Evolutionary conservation across 2,888 invertebrate species (phyloP).

Genomic region (Drosophila anomalata): DNA sequence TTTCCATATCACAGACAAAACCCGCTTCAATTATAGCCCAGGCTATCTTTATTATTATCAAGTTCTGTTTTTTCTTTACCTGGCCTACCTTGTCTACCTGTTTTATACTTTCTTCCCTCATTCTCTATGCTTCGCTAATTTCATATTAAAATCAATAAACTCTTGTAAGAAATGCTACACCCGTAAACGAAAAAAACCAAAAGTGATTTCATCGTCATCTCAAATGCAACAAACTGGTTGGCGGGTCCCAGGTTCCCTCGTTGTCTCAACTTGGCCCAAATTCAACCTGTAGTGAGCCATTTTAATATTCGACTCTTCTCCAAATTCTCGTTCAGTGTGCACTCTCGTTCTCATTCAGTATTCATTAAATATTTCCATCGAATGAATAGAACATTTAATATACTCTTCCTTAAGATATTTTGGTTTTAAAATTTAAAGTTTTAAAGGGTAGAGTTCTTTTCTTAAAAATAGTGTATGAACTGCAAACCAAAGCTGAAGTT

Average conservation of each 20-base stretch:
- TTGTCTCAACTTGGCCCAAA: constrained; percentile 12
- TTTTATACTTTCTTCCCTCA: constrained; percentile 3
- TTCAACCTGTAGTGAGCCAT: constrained; percentile 31
- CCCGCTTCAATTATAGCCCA: constrained; percentile 24
- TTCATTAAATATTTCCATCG: constrained; percentile 72
- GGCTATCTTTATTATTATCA: constrained; percentile 25
- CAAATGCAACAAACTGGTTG: constrained; percentile 54
- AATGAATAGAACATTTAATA: constrained; percentile 53
- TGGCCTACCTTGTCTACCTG: neutral
- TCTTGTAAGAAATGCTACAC: constrained; percentile 12
- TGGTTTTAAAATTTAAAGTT: constrained; percentile 1
- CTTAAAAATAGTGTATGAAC: too few relatives aligned
- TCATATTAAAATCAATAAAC: constrained; percentile 49
- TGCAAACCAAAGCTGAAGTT: too few relatives aligned
- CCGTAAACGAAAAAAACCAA: constrained; percentile 11
- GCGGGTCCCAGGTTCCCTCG: neutral
- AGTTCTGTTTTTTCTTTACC: constrained; percentile 2
- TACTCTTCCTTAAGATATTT: constrained; percentile 6
- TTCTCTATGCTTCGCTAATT: constrained; percentile 36
- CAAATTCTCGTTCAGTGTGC: constrained; percentile 35
- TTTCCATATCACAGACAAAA: constrained; percentile 21
- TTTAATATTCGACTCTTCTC: constrained; percentile 31
- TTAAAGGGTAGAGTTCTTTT: too few relatives aligned
- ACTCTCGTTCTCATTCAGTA: constrained; percentile 52
- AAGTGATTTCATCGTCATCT: constrained; percentile 21